These are phyloP conservation scores for Heliconius cydno DNA, from an alignment of 2,888 invertebrate species.

Conservation along the genomic window DNA sequence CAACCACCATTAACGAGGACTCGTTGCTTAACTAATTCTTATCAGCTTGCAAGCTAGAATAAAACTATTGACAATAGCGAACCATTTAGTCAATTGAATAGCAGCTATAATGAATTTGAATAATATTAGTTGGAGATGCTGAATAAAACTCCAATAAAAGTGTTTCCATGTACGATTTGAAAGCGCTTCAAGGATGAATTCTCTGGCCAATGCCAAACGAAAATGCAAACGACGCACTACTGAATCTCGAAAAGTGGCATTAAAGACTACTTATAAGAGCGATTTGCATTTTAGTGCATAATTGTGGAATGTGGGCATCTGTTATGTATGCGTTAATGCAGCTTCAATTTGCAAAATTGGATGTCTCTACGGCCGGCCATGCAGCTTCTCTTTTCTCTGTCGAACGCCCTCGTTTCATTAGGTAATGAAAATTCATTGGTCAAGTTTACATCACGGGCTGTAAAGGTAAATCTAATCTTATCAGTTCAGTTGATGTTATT, in stretches of 20 bases:
- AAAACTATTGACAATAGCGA: conserved; percentile 60
- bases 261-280: conserved; percentile 60
- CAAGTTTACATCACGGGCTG: conserved; percentile 49
- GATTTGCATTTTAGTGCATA: conserved; percentile 68
- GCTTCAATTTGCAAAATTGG: conserved; percentile 70
- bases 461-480: conserved; percentile 50
- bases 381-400: conserved; percentile 55
- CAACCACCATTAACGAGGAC: conserved; percentile 67
- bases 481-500: conserved; percentile 46
- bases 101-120: conserved; percentile 65
- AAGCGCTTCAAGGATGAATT: conserved; percentile 57
- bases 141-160: conserved; percentile 61
- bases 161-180: conserved; percentile 67
- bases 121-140: conserved; percentile 59
- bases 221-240: conserved; percentile 68
- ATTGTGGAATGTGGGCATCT: conserved; percentile 61
- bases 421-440: conserved; percentile 53
- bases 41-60: conserved; percentile 66
- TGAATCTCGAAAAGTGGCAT: conserved; percentile 56
- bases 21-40: conserved; percentile 75
- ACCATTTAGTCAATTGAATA: conserved; percentile 65
- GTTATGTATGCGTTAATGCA: conserved; percentile 60
- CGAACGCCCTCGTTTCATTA: conserved; percentile 53
- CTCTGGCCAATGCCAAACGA: conserved; percentile 63
- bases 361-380: conserved; percentile 57